phyloP scores from a whole-genome alignment of 2,113 vertebrate genomes.

The Narcine bancroftii region DNA sequence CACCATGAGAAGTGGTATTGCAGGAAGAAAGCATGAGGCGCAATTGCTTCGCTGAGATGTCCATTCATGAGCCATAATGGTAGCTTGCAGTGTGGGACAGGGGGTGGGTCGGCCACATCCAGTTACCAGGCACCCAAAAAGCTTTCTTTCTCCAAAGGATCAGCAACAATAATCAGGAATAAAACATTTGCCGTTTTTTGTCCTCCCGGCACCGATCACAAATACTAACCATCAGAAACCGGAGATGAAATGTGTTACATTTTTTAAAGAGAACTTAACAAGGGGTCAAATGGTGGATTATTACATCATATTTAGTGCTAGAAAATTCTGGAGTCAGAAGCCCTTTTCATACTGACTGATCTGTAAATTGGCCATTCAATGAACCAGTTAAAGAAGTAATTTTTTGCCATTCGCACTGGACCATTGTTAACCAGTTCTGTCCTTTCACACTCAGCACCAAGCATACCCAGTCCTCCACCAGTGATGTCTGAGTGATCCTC shows the following conservation, averaged over 20 bases:
- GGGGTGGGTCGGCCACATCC: neutral
- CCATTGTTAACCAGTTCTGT: no score
- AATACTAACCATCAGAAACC: neutral
- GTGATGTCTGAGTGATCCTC: no score
- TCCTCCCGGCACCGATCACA: neutral
- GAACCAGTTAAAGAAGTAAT: no score
- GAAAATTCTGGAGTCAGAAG: no score
- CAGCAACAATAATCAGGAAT: neutral
- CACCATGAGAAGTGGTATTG: neutral
- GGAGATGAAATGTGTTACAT: neutral
- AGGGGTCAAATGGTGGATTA: neutral
- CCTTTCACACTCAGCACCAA: no score
- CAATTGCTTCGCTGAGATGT: neutral
- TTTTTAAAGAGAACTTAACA: conserved; percentile 3
- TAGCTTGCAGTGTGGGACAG: neutral
- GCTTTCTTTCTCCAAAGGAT: neutral
- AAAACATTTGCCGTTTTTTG: neutral
- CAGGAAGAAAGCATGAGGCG: neutral
- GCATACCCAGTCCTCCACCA: no score
- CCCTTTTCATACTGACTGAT: no score
- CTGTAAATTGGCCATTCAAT: no score
- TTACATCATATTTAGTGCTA: neutral
- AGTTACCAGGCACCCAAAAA: neutral
- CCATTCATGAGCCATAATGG: neutral
- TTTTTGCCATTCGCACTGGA: no score